Evolutionary conservation across 1,140 invertebrate species (phyloP).

Genomic region (Philopotamus ludificatus): DNA sequence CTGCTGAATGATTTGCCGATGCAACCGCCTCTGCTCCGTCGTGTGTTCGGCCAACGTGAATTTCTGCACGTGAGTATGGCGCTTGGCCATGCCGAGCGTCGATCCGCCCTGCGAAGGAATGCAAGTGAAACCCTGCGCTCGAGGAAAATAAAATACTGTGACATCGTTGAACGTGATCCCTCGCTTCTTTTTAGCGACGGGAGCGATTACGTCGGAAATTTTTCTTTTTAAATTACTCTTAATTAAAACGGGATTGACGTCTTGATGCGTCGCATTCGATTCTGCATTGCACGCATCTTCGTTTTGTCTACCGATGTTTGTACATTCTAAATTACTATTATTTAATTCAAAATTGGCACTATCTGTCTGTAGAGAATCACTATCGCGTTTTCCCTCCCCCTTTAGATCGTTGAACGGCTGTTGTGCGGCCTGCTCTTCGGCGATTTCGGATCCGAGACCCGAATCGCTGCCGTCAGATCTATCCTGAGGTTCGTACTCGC

Average conservation of each 20-base stretch:
- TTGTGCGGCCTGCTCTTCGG: constrained; percentile 48
- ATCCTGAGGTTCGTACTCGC: constrained; percentile 53
- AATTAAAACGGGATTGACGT: constrained; percentile 26
- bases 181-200: constrained; percentile 66
- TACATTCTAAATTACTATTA: constrained; percentile 30
- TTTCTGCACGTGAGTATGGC: constrained; percentile 75
- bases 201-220: constrained; percentile 39
- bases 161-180: constrained; percentile 88
- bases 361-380: constrained; percentile 20
- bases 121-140: constrained; percentile 96
- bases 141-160: constrained; percentile 92
- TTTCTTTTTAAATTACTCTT: constrained; percentile 48
- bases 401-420: constrained; percentile 29
- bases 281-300: constrained; percentile 33
- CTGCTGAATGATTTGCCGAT: constrained; percentile 78
- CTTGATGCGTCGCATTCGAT: neutral
- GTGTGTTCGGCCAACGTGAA: constrained; percentile 77
- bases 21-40: constrained; percentile 79
- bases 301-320: constrained; percentile 40
- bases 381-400: constrained; percentile 3
- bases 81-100: constrained; percentile 91
- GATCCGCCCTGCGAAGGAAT: constrained; percentile 96
- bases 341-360: constrained; percentile 41
- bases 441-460: constrained; percentile 67
- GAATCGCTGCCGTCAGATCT: constrained; percentile 80